These are phyloP conservation scores for Hystrix brachyura DNA, from an alignment of 2,113 vertebrate species.

Conservation along the genomic window DNA sequence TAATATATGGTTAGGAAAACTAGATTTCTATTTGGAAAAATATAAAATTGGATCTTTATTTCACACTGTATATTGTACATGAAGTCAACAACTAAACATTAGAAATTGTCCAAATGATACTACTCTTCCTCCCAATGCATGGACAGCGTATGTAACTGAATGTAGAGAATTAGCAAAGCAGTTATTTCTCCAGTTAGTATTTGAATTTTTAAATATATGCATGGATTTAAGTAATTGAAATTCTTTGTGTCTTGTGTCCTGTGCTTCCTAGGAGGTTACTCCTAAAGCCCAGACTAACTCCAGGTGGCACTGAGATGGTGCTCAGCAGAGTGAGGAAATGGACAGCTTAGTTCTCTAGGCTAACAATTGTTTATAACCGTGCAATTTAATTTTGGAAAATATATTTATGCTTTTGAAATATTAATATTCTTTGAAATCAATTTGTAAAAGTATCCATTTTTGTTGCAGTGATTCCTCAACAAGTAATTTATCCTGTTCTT, in stretches of 20 bases:
- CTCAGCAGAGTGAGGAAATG: not conserved
- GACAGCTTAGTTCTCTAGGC: not conserved
- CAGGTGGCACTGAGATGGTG: not conserved
- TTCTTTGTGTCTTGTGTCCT: not conserved
- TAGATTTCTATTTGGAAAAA: constrained; percentile 17
- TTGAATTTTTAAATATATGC: constrained; percentile 18
- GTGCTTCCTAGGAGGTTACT: not conserved
- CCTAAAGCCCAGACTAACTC: not conserved
- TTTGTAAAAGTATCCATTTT: constrained; percentile 23
- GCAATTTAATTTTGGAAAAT: constrained; percentile 33
- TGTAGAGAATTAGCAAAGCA: not conserved
- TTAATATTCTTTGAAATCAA: constrained; percentile 41
- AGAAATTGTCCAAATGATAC: constrained; percentile 2
- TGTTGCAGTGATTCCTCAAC: not conserved
- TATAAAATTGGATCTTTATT: constrained; percentile 2
- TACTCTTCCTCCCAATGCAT: not conserved
- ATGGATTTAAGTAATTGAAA: constrained; percentile 8
- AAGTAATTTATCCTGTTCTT: constrained; percentile 15
- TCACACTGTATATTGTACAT: not conserved
- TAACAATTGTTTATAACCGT: not conserved
- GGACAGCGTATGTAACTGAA: not conserved
- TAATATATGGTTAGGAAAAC: constrained; percentile 5
- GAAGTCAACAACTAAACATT: constrained; percentile 32
- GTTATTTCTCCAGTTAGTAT: constrained; percentile 13
- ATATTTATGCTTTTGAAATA: constrained; percentile 32